Percentiles rank a stretch among this genome's conserved stretches.
Conservation (phyloP, 1,140 invertebrate species). For the Drosophila grimshawi region DNA sequence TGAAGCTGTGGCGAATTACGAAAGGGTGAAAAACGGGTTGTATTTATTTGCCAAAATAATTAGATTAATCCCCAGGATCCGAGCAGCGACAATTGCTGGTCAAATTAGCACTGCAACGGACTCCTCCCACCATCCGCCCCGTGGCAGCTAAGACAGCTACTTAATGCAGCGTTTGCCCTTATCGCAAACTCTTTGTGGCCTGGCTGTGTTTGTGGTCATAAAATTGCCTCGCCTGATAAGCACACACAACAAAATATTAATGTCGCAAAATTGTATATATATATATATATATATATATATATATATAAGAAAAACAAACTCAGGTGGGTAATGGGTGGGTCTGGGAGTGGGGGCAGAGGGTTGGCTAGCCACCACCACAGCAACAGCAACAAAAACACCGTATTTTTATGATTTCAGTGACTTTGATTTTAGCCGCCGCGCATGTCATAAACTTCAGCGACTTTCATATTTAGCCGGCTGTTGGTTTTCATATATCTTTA, state of each 20-base stretch:
- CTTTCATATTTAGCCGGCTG: slow-evolving; percentile 80
- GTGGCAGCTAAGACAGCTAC: slow-evolving; percentile 27
- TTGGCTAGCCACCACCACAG: no score
- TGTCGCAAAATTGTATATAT: slow-evolving; percentile 72
- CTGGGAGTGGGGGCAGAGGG: background rate
- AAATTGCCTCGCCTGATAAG: slow-evolving; percentile 66
- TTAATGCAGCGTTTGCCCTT: slow-evolving; percentile 22
- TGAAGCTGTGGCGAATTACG: slow-evolving; percentile 52
- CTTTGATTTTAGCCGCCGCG: slow-evolving; percentile 80
- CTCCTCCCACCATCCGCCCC: slow-evolving; percentile 44
- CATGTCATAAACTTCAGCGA: slow-evolving; percentile 69
- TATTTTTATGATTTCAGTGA: slow-evolving; percentile 45
- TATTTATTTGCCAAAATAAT: slow-evolving; percentile 80
- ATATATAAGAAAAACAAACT: slow-evolving; percentile 29
- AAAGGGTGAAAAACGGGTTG: slow-evolving; percentile 64
- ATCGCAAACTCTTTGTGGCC: slow-evolving; percentile 40
- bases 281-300: slow-evolving; percentile 50
- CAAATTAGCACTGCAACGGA: slow-evolving; percentile 49
- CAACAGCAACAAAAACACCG: slow-evolving; percentile 26
- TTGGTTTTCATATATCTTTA: slow-evolving; percentile 58
- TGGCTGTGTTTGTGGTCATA: slow-evolving; percentile 35
- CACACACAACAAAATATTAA: slow-evolving; percentile 39
- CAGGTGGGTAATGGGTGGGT: background rate
- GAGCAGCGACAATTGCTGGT: slow-evolving; percentile 49
- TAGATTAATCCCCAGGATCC: slow-evolving; percentile 70